Base-by-base conservation (phyloP, 1,140 invertebrate genomes). In the Popillia japonica region DNA sequence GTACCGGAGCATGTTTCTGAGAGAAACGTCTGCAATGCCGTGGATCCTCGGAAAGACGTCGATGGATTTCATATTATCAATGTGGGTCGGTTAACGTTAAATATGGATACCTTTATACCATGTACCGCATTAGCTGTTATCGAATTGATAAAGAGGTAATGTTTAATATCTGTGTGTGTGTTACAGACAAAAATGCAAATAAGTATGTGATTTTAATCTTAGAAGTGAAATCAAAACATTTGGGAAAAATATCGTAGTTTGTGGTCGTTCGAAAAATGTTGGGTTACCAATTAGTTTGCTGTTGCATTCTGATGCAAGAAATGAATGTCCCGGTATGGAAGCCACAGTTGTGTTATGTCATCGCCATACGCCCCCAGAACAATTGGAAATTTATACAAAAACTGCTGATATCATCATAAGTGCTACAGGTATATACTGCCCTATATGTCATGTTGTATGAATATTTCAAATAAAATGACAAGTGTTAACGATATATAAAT, bases 261-360 rank as follows among this genome's bases (percentile, higher is more conserved):
- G 95, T 83, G 96, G 96, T 6, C 88, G 96, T 78, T 97, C 96
- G 0, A 97, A 97, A 86, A 95, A 97, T 87, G 95, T 97, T 55
- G 95, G 96, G 0, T 89, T 96, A 85, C 96, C 96, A 0, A 94
- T 96, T 78, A 94, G 94, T 11, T 91, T 96, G 86, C 87, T 96
- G 77, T 83, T 96, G 55, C 93, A 95, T 84, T 91, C 93, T 10
- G 95, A 96, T 89, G 80, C 78, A 10, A 81, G 79, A 61, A 84
- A 86, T 75, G 84, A 84, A 79, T 77, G 83, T 41, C 83, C 84
- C 27, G 92, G 92, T 22, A 87, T 95, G 86, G 94, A 96, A 86
- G 94, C 95, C 55, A 97, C 95, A 0, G 95, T 95, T 2, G 96
- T 95, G 6, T 93, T 97, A 75, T 97, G 95, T 83, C 96, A 98